Base-by-base conservation (phyloP, 2,888 invertebrate species). In the Therioaphis trifolii region DNA sequence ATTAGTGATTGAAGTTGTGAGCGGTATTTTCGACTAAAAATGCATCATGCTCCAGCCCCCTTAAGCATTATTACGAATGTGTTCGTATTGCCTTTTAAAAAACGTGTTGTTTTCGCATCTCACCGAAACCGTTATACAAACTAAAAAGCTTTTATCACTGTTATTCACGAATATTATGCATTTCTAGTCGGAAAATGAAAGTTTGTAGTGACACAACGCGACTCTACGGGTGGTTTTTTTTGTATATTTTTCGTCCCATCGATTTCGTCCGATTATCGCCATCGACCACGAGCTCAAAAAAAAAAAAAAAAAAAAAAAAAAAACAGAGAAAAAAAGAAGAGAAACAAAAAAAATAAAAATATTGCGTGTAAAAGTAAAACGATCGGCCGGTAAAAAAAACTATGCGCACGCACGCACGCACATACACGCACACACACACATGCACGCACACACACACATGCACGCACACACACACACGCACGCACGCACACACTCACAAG, bases 311-410 rank as follows among this genome's bases (percentile, higher is more conserved):
- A n/a, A 49, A 15, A 58, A 58, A 58, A 21, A 55, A 55, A 55
- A 55, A 55, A n/a, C 5, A 12, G 12, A 58, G 24, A 12, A 24
- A 24, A n/a, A n/a, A n/a, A n/a, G n/a, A n/a, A n/a, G 7, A 58
- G 12, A 61, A 61, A 61, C 61, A 14, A 61, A 12, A 27, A 27
- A 55, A 29, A 29, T n/a, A 55, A 74, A 58, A 74, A 58, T 21
- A 18, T n/a, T 55, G n/a, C 15, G n/a, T 14, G 29, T 35, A 35
- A 72, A 72, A 21, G 71, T 49, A 52, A 71, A 72, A 72, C n/a
- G 72, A 52, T 52, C 14, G 72, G 29, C 72, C 72, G 29, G n/a
- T n/a, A n/a, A n/a, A 49, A 18, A 7, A 29, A 49, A 71, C 9
- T 46, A 52, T 7, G 52, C 71, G 0, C 29, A 14, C 27, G n/a